A percentile compares a stretch with the other conserved stretches of the same genome.
Conservation (phyloP, 1,140 invertebrate genomes). For the Leptinotarsa undecemlineata region DNA sequence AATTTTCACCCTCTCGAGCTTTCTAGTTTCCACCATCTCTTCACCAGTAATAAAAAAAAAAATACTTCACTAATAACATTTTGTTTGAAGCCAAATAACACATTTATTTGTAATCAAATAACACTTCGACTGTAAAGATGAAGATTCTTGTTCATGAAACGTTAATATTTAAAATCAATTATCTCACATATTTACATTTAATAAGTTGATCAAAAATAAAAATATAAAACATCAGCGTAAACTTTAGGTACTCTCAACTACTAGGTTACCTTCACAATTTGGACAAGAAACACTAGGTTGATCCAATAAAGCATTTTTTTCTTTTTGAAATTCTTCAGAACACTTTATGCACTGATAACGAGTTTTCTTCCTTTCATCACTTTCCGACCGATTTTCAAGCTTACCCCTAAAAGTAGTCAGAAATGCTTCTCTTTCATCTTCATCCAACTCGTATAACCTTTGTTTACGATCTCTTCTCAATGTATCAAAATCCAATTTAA, state of each 20-base stretch:
- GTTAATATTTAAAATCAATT: no score
- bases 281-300: slow-evolving; percentile 58
- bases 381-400: slow-evolving; percentile 57
- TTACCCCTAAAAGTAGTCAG: slow-evolving; percentile 45
- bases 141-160: no score
- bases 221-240: neutral
- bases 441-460: slow-evolving; percentile 62
- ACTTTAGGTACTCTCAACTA: slow-evolving; percentile 56
- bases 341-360: slow-evolving; percentile 68
- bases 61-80: no score
- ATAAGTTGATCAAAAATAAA: neutral
- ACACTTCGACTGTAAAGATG: no score
- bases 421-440: slow-evolving; percentile 60
- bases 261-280: slow-evolving; percentile 62
- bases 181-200: no score
- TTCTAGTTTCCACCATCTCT: no score
- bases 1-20: no score
- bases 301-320: slow-evolving; percentile 46
- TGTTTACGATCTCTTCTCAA: slow-evolving; percentile 60
- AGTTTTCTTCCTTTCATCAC: slow-evolving; percentile 57
- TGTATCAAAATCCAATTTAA: slow-evolving; percentile 67
- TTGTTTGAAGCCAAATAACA: no score
- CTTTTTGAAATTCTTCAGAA: slow-evolving; percentile 62
- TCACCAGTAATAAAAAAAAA: no score
- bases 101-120: no score